These are phyloP conservation scores for Lydus trimaculatus DNA, from an alignment of 2,888 invertebrate species.

Conservation along the genomic window DNA sequence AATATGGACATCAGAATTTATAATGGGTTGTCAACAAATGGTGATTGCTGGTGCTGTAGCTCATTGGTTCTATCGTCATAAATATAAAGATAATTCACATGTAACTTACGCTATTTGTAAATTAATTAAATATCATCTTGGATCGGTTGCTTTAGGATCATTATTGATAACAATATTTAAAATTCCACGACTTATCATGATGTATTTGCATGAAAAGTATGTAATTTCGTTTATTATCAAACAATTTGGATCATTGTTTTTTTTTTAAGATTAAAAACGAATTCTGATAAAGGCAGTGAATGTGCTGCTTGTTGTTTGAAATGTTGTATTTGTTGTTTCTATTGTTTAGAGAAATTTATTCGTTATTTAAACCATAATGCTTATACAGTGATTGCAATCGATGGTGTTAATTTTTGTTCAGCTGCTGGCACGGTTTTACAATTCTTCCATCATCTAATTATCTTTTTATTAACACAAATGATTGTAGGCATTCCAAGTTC, in stretches of 20 bases:
- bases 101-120: constrained; percentile 77
- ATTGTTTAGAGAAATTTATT: constrained; percentile 90
- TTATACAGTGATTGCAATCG: constrained; percentile 92
- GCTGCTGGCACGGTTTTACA: constrained; percentile 82
- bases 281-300: constrained; percentile 75
- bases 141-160: constrained; percentile 94
- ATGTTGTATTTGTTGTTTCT: constrained; percentile 90
- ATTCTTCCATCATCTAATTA: neutral
- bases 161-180: constrained; percentile 93
- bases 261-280: constrained; percentile 73
- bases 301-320: constrained; percentile 78
- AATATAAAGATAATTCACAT: constrained; percentile 71
- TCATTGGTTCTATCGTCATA: constrained; percentile 90
- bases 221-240: constrained; percentile 52
- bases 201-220: constrained; percentile 90
- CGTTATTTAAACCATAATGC: constrained; percentile 94
- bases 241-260: too few species aligned
- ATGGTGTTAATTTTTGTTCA: constrained; percentile 88
- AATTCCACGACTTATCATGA: constrained; percentile 86
- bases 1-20: constrained; percentile 94
- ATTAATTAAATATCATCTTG: constrained; percentile 87
- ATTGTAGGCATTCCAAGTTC: constrained; percentile 82
- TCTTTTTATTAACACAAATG: constrained; percentile 9
- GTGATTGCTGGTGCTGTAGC: constrained; percentile 93
- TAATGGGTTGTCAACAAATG: constrained; percentile 93